phyloP scores from a whole-genome alignment of 2,797 vertebrate species.

The Gorsachius magnificus region DNA sequence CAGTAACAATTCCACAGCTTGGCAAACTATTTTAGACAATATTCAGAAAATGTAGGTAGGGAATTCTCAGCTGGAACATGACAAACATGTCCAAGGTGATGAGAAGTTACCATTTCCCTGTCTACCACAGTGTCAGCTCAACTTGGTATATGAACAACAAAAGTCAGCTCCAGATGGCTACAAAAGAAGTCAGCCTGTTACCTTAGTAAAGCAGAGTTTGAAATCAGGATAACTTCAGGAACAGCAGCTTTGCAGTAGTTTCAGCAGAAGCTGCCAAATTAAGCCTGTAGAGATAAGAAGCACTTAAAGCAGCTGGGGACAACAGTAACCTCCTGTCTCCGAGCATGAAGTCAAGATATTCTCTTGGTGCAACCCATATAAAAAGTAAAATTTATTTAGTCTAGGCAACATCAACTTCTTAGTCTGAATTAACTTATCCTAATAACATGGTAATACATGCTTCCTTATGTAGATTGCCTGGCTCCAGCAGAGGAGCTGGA shows the following conservation, averaged over 20 bases:
- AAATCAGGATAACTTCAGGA: not conserved
- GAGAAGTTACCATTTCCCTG: not conserved
- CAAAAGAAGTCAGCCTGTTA: conserved; percentile 12
- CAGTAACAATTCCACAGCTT: not conserved
- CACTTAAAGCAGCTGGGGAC: not conserved
- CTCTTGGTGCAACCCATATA: not conserved
- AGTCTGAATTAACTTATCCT: not conserved
- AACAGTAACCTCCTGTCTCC: not conserved
- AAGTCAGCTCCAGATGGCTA: conserved; percentile 34
- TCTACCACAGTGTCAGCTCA: not conserved
- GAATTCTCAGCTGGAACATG: not conserved
- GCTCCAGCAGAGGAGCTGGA: not conserved
- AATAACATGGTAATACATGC: not conserved
- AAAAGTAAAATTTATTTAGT: not conserved
- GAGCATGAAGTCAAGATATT: not conserved
- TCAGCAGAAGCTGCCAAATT: not conserved
- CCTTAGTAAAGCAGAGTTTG: not conserved
- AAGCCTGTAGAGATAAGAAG: not conserved
- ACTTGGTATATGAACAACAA: not conserved
- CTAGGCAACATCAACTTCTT: not conserved
- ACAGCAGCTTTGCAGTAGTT: not conserved
- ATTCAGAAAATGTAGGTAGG: not conserved
- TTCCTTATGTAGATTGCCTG: not conserved
- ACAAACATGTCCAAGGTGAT: not conserved
- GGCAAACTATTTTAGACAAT: not conserved